Evolutionary conservation across 2,797 vertebrate species (phyloP).

Genomic region (Eleutherodactylus coqui): DNA sequence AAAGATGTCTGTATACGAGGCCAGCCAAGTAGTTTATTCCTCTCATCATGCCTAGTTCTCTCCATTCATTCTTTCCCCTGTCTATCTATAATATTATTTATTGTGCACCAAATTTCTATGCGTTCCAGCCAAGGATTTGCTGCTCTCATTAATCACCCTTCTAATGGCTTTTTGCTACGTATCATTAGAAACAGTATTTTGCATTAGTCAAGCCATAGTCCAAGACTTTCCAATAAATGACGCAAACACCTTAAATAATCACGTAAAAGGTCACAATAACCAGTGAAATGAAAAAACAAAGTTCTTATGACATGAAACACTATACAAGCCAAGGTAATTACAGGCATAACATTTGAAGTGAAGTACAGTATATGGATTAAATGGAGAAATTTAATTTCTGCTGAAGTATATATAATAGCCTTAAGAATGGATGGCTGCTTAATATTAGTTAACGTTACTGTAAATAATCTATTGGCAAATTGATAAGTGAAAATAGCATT

Average conservation of each 20-base stretch:
- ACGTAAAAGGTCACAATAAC: conserved; percentile 33
- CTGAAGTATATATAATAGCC: background rate
- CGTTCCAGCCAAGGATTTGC: conserved; percentile 8
- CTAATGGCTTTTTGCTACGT: conserved; percentile 25
- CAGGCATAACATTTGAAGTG: no score
- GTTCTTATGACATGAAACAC: background rate
- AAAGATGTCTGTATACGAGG: background rate
- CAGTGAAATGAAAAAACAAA: background rate
- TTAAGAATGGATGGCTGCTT: background rate
- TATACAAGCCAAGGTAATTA: background rate
- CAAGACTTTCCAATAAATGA: conserved; percentile 16
- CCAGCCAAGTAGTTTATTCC: background rate
- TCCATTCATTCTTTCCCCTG: background rate
- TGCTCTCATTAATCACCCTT: conserved; percentile 26
- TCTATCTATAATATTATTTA: background rate
- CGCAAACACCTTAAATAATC: background rate
- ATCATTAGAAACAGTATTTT: conserved; percentile 27
- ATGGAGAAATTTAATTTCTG: background rate
- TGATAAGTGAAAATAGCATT: background rate
- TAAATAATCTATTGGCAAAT: background rate
- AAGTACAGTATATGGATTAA: background rate
- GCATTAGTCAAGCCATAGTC: conserved; percentile 3
- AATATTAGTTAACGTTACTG: background rate
- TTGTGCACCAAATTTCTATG: background rate
- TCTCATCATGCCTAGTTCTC: background rate